A percentile compares a stretch with the other conserved stretches of the same genome.
phyloP scores from a whole-genome alignment of 1,140 invertebrate species.

The Microplitis demolitor region DNA sequence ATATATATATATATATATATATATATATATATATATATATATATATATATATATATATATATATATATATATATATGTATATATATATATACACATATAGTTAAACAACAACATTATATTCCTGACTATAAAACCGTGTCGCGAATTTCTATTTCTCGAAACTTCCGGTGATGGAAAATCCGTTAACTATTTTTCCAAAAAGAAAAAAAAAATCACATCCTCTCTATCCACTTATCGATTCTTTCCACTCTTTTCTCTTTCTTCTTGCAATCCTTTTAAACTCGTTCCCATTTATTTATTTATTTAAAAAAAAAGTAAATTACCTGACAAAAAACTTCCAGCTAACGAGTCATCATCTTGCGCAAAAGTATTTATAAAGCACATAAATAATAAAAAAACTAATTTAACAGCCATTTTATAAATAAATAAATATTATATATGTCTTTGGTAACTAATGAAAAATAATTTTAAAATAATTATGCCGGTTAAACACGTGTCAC shows the following conservation, averaged over 20 bases:
- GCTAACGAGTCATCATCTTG: conserved; percentile 77
- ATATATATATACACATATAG: conserved; percentile 38
- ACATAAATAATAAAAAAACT: conserved; percentile 36
- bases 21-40: too few species aligned
- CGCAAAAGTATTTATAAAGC: conserved; percentile 41
- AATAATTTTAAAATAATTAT: background rate
- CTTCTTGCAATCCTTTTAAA: background rate
- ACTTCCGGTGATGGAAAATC: conserved; percentile 22
- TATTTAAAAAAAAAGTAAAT: background rate
- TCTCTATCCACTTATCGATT: background rate
- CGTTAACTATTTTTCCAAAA: background rate
- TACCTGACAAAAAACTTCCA: conserved; percentile 79
- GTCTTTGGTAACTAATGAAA: background rate
- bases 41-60: background rate
- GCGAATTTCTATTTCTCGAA: conserved; percentile 59
- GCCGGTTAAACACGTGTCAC: conserved; percentile 31
- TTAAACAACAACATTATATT: conserved; percentile 53
- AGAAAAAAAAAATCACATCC: background rate
- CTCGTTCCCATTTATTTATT: background rate
- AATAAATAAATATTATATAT: conserved; percentile 5
- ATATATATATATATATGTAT: background rate
- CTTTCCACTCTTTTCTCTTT: too few species aligned
- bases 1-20: too few species aligned
- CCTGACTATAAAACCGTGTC: conserved; percentile 49
- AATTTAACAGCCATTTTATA: background rate